phyloP scores from a whole-genome alignment of 2,113 vertebrate species.

The Abramis brama region DNA sequence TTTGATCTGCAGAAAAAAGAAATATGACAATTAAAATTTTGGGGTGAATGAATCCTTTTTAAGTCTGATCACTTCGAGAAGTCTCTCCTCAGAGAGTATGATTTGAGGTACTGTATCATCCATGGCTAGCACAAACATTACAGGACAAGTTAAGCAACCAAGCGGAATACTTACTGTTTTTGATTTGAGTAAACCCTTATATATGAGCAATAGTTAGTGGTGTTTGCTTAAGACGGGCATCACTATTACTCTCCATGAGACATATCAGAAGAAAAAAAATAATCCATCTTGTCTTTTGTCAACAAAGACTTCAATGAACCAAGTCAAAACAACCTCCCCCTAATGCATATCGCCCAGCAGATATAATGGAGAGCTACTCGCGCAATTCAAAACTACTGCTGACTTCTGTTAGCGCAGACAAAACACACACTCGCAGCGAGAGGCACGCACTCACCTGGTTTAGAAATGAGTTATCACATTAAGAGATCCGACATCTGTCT shows the following conservation, averaged over 20 bases:
- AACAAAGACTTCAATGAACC: conserved; percentile 30
- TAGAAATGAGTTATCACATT: conserved; percentile 53
- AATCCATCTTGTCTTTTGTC: background rate
- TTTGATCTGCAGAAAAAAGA: no score
- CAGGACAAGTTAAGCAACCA: background rate
- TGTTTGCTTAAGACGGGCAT: background rate
- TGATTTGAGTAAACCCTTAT: background rate
- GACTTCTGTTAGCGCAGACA: conserved; percentile 32
- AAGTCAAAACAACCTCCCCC: conserved; percentile 12
- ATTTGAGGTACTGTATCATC: background rate
- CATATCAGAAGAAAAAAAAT: background rate
- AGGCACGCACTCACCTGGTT: conserved; percentile 32
- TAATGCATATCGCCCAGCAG: conserved; percentile 34
- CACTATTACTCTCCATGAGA: no score
- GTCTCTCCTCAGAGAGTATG: background rate
- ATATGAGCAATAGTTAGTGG: background rate
- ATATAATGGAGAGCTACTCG: conserved; percentile 31
- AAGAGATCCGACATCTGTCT: conserved; percentile 56
- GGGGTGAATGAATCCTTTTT: background rate
- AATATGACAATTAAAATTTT: no score
- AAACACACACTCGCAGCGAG: conserved; percentile 26
- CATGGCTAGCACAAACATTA: background rate
- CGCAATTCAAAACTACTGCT: background rate
- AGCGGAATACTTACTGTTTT: background rate
- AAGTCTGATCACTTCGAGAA: background rate